Evolutionary conservation across 1,140 invertebrate species (phyloP).

Genomic region (Papilio polytes): DNA sequence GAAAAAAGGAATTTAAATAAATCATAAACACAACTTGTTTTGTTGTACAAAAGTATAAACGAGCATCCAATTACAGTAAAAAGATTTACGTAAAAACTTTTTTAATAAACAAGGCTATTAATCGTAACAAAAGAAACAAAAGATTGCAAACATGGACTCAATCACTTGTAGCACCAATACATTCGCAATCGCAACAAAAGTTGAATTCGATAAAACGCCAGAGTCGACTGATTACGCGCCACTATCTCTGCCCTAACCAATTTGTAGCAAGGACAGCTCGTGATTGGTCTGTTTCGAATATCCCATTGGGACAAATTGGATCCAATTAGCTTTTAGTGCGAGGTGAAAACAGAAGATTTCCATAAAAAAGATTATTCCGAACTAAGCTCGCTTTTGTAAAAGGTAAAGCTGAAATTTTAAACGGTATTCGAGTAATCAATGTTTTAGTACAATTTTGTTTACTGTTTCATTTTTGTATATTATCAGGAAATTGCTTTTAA

Average conservation of each 20-base stretch:
- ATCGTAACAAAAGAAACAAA: conserved; percentile 13
- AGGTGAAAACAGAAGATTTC: conserved; percentile 41
- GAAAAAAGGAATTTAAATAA: background rate
- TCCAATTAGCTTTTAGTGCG: conserved; percentile 62
- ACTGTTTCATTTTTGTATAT: background rate
- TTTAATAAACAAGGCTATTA: conserved; percentile 15
- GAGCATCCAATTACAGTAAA: background rate
- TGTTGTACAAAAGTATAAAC: background rate
- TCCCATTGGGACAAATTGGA: conserved; percentile 69
- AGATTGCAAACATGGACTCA: conserved; percentile 22
- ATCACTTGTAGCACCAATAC: conserved; percentile 51
- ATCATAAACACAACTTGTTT: background rate
- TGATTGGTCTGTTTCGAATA: conserved; percentile 73
- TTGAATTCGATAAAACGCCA: conserved; percentile 63
- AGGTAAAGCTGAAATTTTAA: conserved; percentile 36
- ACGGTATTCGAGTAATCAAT: conserved; percentile 23
- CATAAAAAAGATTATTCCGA: conserved; percentile 44
- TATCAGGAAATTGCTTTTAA: background rate
- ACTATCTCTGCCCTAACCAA: conserved; percentile 55
- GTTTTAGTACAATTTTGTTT: background rate
- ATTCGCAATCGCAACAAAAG: conserved; percentile 64
- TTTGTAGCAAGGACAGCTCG: conserved; percentile 61
- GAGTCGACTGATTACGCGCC: conserved; percentile 65
- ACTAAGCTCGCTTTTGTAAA: conserved; percentile 42
- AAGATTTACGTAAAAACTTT: conserved; percentile 10